Evolutionary conservation across 2,113 vertebrate genomes (phyloP), one percentile per base, ranked within the genome.

Genomic region (Leiothrix lutea): DNA sequence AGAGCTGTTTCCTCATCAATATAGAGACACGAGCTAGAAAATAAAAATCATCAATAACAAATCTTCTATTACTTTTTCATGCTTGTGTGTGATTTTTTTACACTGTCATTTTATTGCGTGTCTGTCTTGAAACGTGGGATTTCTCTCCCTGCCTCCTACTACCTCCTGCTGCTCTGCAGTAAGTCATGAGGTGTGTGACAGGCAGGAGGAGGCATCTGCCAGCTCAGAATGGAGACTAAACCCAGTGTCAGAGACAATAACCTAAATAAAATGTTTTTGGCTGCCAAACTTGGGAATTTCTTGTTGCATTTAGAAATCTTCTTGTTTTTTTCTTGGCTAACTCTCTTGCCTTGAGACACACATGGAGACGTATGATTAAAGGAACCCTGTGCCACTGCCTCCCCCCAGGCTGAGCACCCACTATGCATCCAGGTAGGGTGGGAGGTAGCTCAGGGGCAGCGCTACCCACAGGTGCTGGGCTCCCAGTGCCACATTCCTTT

Each of bases 331-430:
- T 40, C 48, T 42, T 35, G 12, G 31, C 28, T 79, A 45, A 15
- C 35, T 80, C 60, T 57, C 48, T 62, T 70, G 36, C 36, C 24
- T 73, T 57, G 24, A 53, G 40, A 31, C 15, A 35, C 31, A 7
- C 42, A 17, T 53, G 47, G 40, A 61, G 40, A 26, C 0, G 0
- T 18, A 38, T n/a, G 58, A 38, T 23, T 56, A 6, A 38, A 74
- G 22, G 12, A 15, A 44, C n/a, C 7, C 8, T 54, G 35, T 71
- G 38, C 22, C 85, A 21, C 58, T 24, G 28, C 11, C 24, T 33
- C 17, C 8, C 4, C 4, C 22, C 31, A 48, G 22, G 8, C 0
- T 53, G 6, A 6, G 10, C 15, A 28, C 6, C 9, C 9, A 2
- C 25, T 4, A 2, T 29, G 6, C 26, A 17, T 35, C 1, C 67